phyloP scores from a whole-genome alignment of 2,113 vertebrate species.

The Apodemus sylvaticus region DNA sequence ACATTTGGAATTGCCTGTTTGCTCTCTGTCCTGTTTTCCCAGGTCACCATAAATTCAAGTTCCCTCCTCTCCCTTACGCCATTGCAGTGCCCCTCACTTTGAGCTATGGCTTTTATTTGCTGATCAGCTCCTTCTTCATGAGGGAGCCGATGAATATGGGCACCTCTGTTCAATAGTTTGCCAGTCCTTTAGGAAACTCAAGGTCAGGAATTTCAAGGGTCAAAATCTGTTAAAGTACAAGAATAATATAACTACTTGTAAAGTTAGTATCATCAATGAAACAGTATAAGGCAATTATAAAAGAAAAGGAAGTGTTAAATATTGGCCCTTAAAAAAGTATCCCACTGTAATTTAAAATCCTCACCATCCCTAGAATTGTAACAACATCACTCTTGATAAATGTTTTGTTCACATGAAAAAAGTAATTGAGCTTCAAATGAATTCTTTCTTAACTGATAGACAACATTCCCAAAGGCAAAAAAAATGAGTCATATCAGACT shows the following conservation, averaged over 20 bases:
- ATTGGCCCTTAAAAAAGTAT: not conserved
- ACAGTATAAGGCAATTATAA: not conserved
- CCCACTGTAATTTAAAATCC: not conserved
- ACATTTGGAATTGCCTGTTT: not conserved
- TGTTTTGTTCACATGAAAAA: slow-evolving; percentile 25
- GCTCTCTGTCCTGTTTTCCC: not conserved
- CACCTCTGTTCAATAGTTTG: not conserved
- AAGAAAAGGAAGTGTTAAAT: slow-evolving; percentile 4
- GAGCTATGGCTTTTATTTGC: not conserved
- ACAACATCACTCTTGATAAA: not conserved
- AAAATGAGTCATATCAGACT: not conserved
- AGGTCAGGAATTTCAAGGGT: not conserved
- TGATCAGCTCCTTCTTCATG: not conserved
- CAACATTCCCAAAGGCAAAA: not conserved
- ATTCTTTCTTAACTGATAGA: not conserved
- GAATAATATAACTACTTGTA: not conserved
- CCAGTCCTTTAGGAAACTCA: not conserved
- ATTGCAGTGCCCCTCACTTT: not conserved
- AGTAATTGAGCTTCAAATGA: not conserved
- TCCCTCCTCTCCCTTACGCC: not conserved
- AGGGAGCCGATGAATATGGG: not conserved
- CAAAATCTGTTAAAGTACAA: not conserved
- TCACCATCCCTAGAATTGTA: not conserved
- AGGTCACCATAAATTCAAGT: not conserved
- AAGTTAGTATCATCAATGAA: not conserved